Conservation (phyloP, 2,797 vertebrate species). For the Scleropages formosus region DNA sequence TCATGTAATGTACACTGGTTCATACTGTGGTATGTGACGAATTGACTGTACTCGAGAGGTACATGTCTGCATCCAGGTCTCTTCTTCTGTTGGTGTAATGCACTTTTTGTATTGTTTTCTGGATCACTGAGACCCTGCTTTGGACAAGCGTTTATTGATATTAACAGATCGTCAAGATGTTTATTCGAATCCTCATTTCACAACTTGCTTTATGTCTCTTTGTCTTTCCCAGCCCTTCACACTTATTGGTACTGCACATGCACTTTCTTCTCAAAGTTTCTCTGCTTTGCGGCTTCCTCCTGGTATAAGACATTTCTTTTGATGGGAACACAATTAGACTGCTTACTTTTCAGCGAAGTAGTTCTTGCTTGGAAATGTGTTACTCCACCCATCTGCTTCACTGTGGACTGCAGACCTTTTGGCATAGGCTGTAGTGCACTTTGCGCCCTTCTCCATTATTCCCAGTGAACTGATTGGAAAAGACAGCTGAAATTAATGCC, state of each 20-base stretch:
- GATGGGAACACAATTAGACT: slow-evolving; percentile 8
- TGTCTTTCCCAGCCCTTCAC: not conserved
- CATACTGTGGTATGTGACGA: no score
- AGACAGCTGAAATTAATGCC: not conserved
- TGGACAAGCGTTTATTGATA: no score
- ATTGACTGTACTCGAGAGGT: no score
- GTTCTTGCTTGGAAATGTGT: slow-evolving; percentile 3
- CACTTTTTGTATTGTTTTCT: no score
- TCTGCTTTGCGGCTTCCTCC: no score
- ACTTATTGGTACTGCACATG: not conserved
- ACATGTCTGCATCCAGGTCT: no score
- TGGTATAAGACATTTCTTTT: no score
- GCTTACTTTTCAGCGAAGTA: slow-evolving; percentile 6
- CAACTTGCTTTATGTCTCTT: not conserved
- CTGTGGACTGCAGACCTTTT: not conserved
- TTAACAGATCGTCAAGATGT: slow-evolving; percentile 17
- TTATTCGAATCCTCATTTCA: slow-evolving; percentile 12
- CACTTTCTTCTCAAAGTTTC: not conserved
- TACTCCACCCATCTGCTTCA: not conserved
- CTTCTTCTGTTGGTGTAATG: no score
- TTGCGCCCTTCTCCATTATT: not conserved
- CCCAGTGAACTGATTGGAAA: not conserved
- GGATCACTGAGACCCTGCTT: no score
- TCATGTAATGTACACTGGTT: no score
- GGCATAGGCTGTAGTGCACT: not conserved